Conservation (phyloP, 2,888 invertebrate species). For the Aphidoletes aphidimyza region DNA sequence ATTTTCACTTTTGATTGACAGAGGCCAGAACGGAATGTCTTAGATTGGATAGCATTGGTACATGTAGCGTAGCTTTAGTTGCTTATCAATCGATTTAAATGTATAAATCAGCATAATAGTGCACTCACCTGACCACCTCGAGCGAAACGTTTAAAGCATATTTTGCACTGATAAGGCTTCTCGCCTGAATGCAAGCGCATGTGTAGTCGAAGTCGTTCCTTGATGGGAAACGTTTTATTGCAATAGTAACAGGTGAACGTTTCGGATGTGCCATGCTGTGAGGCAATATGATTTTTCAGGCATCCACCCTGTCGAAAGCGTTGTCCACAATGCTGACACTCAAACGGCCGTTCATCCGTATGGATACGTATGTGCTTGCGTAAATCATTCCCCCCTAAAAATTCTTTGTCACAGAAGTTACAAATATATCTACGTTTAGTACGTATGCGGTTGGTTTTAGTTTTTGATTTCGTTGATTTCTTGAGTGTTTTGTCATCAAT, state of each 20-base stretch:
- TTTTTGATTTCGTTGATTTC: slow-evolving; percentile 16
- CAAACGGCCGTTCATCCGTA: slow-evolving; percentile 72
- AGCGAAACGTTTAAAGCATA: slow-evolving; percentile 75
- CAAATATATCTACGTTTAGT: slow-evolving; percentile 67
- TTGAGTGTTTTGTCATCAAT: not conserved
- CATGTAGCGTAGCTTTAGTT: too few relatives aligned
- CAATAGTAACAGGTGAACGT: slow-evolving; percentile 79
- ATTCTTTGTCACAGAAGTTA: slow-evolving; percentile 73
- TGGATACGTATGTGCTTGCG: slow-evolving; percentile 76
- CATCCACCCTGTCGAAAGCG: slow-evolving; percentile 74
- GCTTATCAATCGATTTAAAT: not conserved
- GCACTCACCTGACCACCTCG: slow-evolving; percentile 77
- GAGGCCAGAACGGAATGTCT: too few relatives aligned
- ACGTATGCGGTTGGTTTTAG: not conserved
- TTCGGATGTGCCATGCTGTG: slow-evolving; percentile 63
- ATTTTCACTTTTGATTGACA: too few relatives aligned
- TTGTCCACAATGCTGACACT: slow-evolving; percentile 73
- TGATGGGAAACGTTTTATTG: slow-evolving; percentile 78
- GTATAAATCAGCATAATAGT: not conserved
- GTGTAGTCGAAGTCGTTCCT: slow-evolving; percentile 80
- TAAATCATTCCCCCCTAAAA: slow-evolving; percentile 73
- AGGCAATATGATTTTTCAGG: slow-evolving; percentile 71
- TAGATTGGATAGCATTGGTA: too few relatives aligned
- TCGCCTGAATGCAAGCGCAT: slow-evolving; percentile 78
- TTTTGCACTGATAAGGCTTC: slow-evolving; percentile 70